These are phyloP conservation scores for Blastobasis lacticolella DNA, from an alignment of 2,888 invertebrate species.

Conservation along the genomic window DNA sequence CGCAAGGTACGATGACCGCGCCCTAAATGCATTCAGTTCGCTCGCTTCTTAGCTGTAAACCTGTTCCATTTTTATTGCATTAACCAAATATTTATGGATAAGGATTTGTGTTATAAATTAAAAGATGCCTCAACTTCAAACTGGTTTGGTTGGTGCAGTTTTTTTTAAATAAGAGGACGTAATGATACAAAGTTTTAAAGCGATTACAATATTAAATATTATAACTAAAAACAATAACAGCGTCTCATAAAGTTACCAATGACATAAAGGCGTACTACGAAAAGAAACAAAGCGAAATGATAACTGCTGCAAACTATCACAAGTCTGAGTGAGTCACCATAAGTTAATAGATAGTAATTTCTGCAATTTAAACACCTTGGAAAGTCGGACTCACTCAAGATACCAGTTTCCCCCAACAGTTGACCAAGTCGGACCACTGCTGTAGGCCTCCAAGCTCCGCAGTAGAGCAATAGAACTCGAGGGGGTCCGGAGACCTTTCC, in stretches of 20 bases:
- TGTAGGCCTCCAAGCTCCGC: too few species aligned
- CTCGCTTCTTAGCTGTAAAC: slow-evolving; percentile 19
- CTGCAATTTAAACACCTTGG: slow-evolving; percentile 45
- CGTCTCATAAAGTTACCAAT: too few species aligned
- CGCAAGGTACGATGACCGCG: slow-evolving; percentile 58
- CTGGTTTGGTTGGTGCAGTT: background rate
- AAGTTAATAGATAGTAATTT: slow-evolving; percentile 33
- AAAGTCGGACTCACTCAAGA: slow-evolving; percentile 41
- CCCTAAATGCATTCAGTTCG: slow-evolving; percentile 50
- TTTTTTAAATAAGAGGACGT: too few species aligned
- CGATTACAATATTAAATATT: too few species aligned
- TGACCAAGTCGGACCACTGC: slow-evolving; percentile 32
- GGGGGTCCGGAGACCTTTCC: slow-evolving; percentile 23
- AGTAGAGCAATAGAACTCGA: background rate
- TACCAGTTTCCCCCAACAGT: slow-evolving; percentile 36
- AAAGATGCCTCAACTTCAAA: slow-evolving; percentile 1
- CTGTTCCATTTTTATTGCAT: slow-evolving; percentile 11
- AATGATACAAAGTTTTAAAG: too few species aligned
- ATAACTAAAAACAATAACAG: too few species aligned
- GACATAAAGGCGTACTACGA: too few species aligned
- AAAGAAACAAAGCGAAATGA: too few species aligned
- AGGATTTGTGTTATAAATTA: slow-evolving; percentile 7
- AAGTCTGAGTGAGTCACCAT: slow-evolving; percentile 17
- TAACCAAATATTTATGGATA: slow-evolving; percentile 10
- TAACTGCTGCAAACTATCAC: background rate